Percentiles rank a stretch among this genome's conserved stretches.
Conservation (phyloP, 2,113 vertebrate genomes). For the Carassius auratus region DNA sequence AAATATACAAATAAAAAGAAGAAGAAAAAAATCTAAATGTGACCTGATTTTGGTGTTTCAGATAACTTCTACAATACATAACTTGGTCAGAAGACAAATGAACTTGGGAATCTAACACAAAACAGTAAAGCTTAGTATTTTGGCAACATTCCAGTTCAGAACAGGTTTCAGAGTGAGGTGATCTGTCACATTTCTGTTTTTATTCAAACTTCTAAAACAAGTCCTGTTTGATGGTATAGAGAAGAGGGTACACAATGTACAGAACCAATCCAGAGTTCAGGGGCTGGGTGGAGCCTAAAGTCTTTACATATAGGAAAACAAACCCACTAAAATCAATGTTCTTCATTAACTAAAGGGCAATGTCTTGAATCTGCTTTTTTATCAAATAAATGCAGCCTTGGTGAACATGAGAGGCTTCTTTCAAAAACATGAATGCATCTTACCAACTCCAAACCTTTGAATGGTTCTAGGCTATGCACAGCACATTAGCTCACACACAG, state of each 20-base stretch:
- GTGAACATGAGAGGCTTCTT: neutral
- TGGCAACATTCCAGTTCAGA: neutral
- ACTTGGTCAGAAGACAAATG: neutral
- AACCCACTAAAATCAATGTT: neutral
- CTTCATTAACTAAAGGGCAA: conserved; percentile 6
- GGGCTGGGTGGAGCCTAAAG: conserved; percentile 1
- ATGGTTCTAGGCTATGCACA: neutral
- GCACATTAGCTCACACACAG: neutral
- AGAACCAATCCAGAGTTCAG: neutral
- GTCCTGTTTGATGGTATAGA: neutral
- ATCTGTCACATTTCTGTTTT: conserved; percentile 34
- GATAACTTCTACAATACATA: neutral
- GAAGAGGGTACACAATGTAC: neutral
- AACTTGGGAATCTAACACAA: neutral
- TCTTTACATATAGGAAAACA: conserved; percentile 2
- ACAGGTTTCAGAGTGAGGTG: neutral
- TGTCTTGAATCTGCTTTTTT: neutral
- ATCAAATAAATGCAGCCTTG: conserved; percentile 1
- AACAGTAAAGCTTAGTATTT: neutral
- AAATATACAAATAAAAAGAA: neutral
- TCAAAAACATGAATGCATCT: too few species aligned
- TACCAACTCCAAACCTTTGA: too few species aligned
- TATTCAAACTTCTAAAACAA: neutral
- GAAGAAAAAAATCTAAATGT: neutral
- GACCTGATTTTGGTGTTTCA: too few species aligned